Percentiles rank a stretch among this genome's conserved stretches.
Evolutionary conservation across 2,888 invertebrate genomes (phyloP).

Genomic region (Cheilosia grossa): DNA sequence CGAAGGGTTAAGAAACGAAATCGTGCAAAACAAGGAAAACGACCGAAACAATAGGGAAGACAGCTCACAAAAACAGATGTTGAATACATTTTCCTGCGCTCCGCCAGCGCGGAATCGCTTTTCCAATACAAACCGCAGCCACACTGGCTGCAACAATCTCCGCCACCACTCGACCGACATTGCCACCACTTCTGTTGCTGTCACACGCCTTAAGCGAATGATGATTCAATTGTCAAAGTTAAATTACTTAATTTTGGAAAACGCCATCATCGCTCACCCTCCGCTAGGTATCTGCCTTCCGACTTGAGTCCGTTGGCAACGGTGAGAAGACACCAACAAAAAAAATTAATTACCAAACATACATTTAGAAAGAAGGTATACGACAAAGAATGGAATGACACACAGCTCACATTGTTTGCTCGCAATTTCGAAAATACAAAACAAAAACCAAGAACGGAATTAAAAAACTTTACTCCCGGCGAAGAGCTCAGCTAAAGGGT

Average conservation of each 20-base stretch:
- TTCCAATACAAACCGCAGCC: slow-evolving; percentile 37
- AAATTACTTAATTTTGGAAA: slow-evolving; percentile 69
- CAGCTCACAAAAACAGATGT: slow-evolving; percentile 63
- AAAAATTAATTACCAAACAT: slow-evolving; percentile 66
- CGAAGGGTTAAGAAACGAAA: background rate
- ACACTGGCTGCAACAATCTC: slow-evolving; percentile 63
- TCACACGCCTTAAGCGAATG: slow-evolving; percentile 60
- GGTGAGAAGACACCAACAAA: background rate
- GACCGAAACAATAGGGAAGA: slow-evolving; percentile 46
- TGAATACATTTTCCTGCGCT: slow-evolving; percentile 46
- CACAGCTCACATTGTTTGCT: slow-evolving; percentile 45
- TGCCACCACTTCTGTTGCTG: slow-evolving; percentile 32
- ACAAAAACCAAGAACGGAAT: slow-evolving; percentile 24
- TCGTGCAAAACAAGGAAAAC: slow-evolving; percentile 24
- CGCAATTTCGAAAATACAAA: background rate
- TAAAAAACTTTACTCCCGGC: slow-evolving; percentile 17
- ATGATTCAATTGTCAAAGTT: slow-evolving; percentile 74
- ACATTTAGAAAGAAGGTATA: slow-evolving; percentile 61
- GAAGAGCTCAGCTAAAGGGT: slow-evolving; percentile 1
- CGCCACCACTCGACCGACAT: slow-evolving; percentile 57
- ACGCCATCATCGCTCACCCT: slow-evolving; percentile 1
- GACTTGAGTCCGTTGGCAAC: background rate
- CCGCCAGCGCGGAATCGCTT: slow-evolving; percentile 12
- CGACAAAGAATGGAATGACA: slow-evolving; percentile 39
- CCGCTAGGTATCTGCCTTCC: background rate